These are phyloP conservation scores for Hypena proboscidalis DNA, from an alignment of 2,888 invertebrate genomes.

Conservation along the genomic window DNA sequence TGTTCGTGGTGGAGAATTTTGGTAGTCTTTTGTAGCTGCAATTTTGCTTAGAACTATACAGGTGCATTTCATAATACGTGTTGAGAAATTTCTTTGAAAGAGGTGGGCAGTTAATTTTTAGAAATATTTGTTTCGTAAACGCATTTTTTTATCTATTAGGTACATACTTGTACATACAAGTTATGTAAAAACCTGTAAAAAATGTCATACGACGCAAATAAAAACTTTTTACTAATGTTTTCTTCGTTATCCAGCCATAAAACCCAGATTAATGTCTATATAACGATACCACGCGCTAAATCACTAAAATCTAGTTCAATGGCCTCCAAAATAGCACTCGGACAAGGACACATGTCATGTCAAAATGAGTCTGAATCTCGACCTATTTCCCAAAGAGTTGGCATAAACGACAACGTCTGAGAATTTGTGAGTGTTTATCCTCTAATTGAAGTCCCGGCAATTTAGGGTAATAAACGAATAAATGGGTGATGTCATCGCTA, in stretches of 20 bases:
- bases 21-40: neutral
- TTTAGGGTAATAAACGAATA: constrained; percentile 46
- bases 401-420: constrained; percentile 49
- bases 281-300: too few relatives aligned
- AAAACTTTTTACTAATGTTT: too few relatives aligned
- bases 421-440: constrained; percentile 43
- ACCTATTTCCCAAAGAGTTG: constrained; percentile 40
- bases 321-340: neutral
- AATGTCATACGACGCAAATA: too few relatives aligned
- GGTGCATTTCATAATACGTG: neutral
- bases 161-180: too few relatives aligned
- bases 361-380: constrained; percentile 17
- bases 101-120: too few relatives aligned
- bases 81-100: neutral
- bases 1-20: neutral
- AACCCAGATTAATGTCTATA: too few relatives aligned
- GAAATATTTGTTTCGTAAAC: too few relatives aligned
- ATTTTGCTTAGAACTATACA: constrained; percentile 1
- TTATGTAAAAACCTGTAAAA: too few relatives aligned
- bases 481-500: constrained; percentile 47
- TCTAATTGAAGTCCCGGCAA: constrained; percentile 49
- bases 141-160: too few relatives aligned
- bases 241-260: too few relatives aligned
- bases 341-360: constrained; percentile 2
- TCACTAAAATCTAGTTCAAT: constrained; percentile 3